Base-by-base conservation (phyloP, 2,888 invertebrate species). In the Psylliodes chrysocephalus region DNA sequence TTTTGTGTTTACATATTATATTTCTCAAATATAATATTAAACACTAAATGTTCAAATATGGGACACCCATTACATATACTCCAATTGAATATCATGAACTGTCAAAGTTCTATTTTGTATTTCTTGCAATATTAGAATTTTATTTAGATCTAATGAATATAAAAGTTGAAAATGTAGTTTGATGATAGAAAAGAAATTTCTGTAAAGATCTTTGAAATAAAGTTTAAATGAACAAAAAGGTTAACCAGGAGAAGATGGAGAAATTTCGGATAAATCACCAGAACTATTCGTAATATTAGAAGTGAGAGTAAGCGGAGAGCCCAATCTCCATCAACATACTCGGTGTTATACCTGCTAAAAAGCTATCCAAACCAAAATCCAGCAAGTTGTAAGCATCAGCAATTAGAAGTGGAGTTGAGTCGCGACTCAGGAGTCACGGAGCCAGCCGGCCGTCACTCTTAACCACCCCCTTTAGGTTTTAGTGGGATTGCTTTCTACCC, bases 401-500 rank as follows among this genome's bases (percentile, higher is more conserved):
- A 78, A 79, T 80, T 79, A 79, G 73, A 76, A 77, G 71, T 71
- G 73, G 77, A 77, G 66, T 46, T 22, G 22, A 25, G 46, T 61
- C 60, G 59, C 66, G 56, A 56, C 47, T 57, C 57, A 63, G 46
- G 30, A 49, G 28, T 59, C 59, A 35, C 75, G 40, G n/a, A 59
- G 49, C 40, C 59, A 59, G 59, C 49, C 59, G 59, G 59, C 59
- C 59, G 59, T 61, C 53, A 61, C 46, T 52, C 25, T 61, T 61
- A 52, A 61, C 52, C 53, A 38, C 52, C 42, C 56, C 55, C 46
- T 59, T 56, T 55, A 66, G 71, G 71, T 80, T 80, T 80, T 80
- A 79, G 78, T 74, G 76, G 74, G 77, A 79, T 80, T 80, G 78
- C 78, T 80, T 80, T 78, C 75, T 75, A 75, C 75, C 52, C 40